Percentiles rank a stretch among this genome's conserved stretches.
Conservation (phyloP, 2,797 vertebrate genomes). For the Australoheros facetus region DNA sequence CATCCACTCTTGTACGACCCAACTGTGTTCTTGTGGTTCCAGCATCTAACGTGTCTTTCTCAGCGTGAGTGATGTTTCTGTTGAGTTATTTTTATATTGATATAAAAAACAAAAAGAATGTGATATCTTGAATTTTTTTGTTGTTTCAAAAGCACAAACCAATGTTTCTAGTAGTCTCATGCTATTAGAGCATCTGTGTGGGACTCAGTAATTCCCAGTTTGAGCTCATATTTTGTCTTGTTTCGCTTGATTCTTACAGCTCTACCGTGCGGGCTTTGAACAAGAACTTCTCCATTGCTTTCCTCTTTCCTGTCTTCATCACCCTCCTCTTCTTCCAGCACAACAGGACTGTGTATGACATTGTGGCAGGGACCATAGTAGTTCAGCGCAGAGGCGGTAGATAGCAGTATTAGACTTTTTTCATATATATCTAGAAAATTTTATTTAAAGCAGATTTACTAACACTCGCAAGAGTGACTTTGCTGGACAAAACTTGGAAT, state of each 20-base stretch:
- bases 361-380: conserved; percentile 96
- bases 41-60: conserved; percentile 93
- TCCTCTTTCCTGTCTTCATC: conserved; percentile 96
- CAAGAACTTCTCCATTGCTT: conserved; percentile 99
- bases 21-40: conserved; percentile 93
- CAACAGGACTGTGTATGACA: conserved; percentile 97
- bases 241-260: conserved; percentile 71
- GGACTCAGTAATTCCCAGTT: not conserved
- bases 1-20: conserved; percentile 89
- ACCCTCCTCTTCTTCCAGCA: conserved; percentile 97
- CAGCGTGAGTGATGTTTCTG: conserved; percentile 86
- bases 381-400: conserved; percentile 89
- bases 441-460: not conserved
- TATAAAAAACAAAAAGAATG: not conserved
- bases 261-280: conserved; percentile 93
- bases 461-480: conserved; percentile 5
- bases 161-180: not conserved
- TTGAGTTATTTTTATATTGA: not conserved
- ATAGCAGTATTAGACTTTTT: conserved; percentile 73
- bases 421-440: not conserved
- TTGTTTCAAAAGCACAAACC: too few relatives aligned
- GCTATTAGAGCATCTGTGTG: not conserved
- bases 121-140: not conserved
- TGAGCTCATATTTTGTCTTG: not conserved
- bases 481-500: conserved; percentile 4